Base-by-base conservation (phyloP, 2,113 vertebrate genomes). In the Mugil cephalus region DNA sequence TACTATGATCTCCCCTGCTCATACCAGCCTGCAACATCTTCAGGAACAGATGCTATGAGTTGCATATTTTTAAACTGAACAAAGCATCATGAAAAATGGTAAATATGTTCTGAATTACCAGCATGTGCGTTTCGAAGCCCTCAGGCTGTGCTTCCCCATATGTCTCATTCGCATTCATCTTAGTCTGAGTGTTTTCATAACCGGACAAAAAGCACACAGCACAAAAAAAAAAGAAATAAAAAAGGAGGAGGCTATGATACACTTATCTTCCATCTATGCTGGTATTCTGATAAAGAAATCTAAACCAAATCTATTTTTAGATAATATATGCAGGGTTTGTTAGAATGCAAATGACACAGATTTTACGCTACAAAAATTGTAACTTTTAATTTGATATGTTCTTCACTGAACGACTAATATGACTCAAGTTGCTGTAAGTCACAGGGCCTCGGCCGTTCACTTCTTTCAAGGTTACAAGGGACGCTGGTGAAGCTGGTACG, bases 61-160 rank as follows among this genome's bases (percentile, higher is more conserved):
- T 81, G 69, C 64, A 74, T 69, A 69, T 82, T 90, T 87, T 65
- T 63, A 74, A 91, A 87, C 77, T 76, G 81, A 83, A 87, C 80
- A 87, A 87, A 87, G 82, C 81, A 52, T 85, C 63, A 79, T 82
- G 79, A 87, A 89, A 90, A 91, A 91, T 89, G 79, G 75, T 87
- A 90, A 91, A 91, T 92, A 89, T 91, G 90, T 89, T 90, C 80
- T 83, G 89, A 90, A 89, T 91, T 88, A 91, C 85, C 82, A 89
- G 86, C 90, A 89, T 85, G 85, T 91, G 89, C 87, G 88, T 89
- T 89, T 80, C 69, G 59, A 87, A 81, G 81, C 89, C 91, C 60
- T 58, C 82, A 12, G 88, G 91, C 85, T 81, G 76, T 79, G 75
- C 81, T 82, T 86, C 77, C 46, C 91, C 90, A 90, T 91, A 91